Evolutionary conservation across 2,113 vertebrate genomes (phyloP), one percentile per base, ranked within the genome.

Genomic region (Clarias gariepinus): DNA sequence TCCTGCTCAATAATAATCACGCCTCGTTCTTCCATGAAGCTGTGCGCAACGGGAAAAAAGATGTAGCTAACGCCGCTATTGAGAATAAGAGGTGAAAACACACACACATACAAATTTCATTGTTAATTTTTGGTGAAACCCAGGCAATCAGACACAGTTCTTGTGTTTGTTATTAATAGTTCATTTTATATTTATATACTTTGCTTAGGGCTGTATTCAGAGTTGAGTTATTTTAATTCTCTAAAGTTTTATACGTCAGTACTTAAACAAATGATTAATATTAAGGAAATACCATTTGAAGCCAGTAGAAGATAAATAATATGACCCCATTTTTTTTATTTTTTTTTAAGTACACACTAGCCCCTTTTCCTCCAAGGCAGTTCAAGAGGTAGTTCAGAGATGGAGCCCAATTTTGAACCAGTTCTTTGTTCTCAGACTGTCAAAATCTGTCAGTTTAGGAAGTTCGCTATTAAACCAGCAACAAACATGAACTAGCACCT

Each of bases 11-110:
- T 94, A 97, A 96, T 89, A 94, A 95, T 55, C 83, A 96, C 4
- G 95, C 96, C 10, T 97, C 98, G 11, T 99, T 98, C 90, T 86
- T 99, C 60, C 98, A 99, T 12, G 96, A 98, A 47, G 98, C 97
- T 6, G 91, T 99, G 91, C 96, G 97, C 61, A 95, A 95, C 0
- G 96, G 95, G 64, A 96, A 90, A 69, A 98, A 96, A 92, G 97
- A 97, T 0, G 97, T 98, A 53, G 96, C 96, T 66, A 96, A 96
- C 15, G 93, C 92, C 0, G 76, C 96, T 19, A 96, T 98, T 89
- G 95, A 96, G 89, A 96, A 91, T 90, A 95, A 96, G 88, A 97
- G 96, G 98, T 98, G 88, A 3, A 7, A 3, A 30, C 76, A 57
- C 21, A 52, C 19, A 47, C 21, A 41, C 47, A 15, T 3, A 55